These are phyloP conservation scores for Lethrus apterus DNA, from an alignment of 1,140 invertebrate species.

Conservation along the genomic window DNA sequence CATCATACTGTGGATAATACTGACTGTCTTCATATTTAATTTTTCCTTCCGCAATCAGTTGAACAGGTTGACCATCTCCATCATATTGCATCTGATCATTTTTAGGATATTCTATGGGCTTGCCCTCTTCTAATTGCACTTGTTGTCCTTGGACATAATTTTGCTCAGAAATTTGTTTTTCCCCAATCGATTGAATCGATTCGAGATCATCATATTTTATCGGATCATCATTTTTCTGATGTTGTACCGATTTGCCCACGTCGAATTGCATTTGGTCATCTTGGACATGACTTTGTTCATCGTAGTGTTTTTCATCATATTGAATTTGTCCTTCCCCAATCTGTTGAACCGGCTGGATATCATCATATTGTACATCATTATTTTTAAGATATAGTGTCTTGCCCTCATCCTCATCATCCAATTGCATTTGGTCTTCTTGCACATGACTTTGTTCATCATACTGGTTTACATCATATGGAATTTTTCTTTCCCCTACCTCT, in stretches of 20 bases:
- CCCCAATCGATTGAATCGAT: constrained; percentile 13
- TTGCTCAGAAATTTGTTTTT: constrained; percentile 9
- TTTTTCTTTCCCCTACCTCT: too few species aligned
- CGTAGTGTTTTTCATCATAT: background rate
- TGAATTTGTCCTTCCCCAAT: too few species aligned
- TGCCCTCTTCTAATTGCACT: constrained; percentile 4
- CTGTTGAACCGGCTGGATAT: background rate
- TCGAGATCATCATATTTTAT: background rate
- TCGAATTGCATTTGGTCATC: too few species aligned
- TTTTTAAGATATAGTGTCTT: background rate
- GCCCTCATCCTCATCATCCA: background rate
- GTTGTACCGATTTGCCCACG: constrained; percentile 6
- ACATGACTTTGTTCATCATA: constrained; percentile 3
- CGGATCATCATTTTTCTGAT: constrained; percentile 16
- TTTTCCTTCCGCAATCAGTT: too few species aligned
- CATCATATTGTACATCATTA: background rate
- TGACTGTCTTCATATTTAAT: constrained; percentile 1
- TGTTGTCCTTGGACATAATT: constrained; percentile 8
- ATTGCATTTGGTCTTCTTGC: background rate
- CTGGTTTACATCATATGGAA: too few species aligned
- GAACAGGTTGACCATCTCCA: constrained; percentile 15
- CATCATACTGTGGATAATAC: constrained; percentile 11
- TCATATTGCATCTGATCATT: constrained; percentile 9
- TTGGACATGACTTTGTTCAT: too few species aligned
- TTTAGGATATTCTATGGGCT: constrained; percentile 1